These are phyloP conservation scores for Hylomyscus alleni DNA, from an alignment of 2,797 vertebrate species.

Conservation along the genomic window DNA sequence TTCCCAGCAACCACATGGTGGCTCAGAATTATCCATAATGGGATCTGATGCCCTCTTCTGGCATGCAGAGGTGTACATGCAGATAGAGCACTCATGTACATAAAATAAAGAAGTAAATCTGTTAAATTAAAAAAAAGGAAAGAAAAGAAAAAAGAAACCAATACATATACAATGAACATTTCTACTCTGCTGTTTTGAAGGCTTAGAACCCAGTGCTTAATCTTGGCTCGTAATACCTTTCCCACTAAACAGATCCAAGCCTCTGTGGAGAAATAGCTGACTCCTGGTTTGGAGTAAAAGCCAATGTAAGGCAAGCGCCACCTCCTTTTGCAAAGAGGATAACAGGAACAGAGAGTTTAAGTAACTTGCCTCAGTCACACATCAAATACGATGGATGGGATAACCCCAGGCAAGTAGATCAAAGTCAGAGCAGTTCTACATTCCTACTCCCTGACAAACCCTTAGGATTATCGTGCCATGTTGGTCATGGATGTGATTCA, in stretches of 20 bases:
- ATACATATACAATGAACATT: not conserved
- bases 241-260: not conserved
- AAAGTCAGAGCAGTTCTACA: not conserved
- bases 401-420: not conserved
- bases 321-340: not conserved
- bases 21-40: too few species aligned
- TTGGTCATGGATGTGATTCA: not conserved
- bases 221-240: not conserved
- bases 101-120: too few species aligned
- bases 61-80: too few species aligned
- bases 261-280: not conserved
- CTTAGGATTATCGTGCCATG: not conserved
- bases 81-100: too few species aligned
- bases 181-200: not conserved
- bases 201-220: not conserved
- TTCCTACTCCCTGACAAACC: not conserved
- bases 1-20: too few species aligned
- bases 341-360: conserved; percentile 26
- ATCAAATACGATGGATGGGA: not conserved
- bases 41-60: too few species aligned
- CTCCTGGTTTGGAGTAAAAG: not conserved
- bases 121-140: too few species aligned
- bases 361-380: not conserved
- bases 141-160: not conserved
- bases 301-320: not conserved